Percentiles rank a stretch among this genome's conserved stretches.
Evolutionary conservation across 2,797 vertebrate genomes (phyloP).

Genomic region (Coregonus suidteri): DNA sequence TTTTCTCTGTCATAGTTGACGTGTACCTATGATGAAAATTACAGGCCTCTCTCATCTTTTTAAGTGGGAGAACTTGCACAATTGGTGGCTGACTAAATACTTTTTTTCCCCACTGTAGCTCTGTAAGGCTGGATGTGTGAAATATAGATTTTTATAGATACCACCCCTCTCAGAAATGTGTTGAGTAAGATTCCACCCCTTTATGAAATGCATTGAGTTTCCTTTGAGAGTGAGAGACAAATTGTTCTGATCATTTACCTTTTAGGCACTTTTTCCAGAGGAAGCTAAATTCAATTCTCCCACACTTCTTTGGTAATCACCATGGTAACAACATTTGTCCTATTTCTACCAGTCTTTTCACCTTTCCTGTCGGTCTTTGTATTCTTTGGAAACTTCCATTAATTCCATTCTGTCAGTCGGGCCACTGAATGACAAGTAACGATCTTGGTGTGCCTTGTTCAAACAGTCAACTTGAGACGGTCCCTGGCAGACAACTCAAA

Average conservation of each 20-base stretch:
- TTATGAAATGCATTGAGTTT: neutral
- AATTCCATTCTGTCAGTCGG: neutral
- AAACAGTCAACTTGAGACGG: slow-evolving; percentile 7
- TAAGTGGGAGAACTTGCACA: too few relatives aligned
- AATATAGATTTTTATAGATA: neutral
- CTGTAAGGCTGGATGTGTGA: neutral
- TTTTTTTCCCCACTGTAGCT: too few relatives aligned
- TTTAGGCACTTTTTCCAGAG: neutral
- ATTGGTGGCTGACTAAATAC: too few relatives aligned
- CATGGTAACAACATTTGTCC: slow-evolving; percentile 1
- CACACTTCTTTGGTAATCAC: neutral
- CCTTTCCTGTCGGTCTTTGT: slow-evolving; percentile 10
- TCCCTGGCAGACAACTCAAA: slow-evolving; percentile 6
- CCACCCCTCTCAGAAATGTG: neutral
- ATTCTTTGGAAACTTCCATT: neutral
- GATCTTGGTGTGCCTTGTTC: neutral
- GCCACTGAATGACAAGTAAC: neutral
- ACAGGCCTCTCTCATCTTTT: too few relatives aligned
- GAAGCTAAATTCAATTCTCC: neutral
- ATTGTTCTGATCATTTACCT: neutral
- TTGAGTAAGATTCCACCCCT: too few relatives aligned
- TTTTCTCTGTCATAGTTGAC: too few relatives aligned
- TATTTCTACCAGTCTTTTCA: neutral
- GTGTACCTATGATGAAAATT: too few relatives aligned
- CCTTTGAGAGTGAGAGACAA: neutral